Evolutionary conservation across 2,888 invertebrate genomes (phyloP), one percentile per base, ranked within the genome.

Genomic region (Tachina fera): DNA sequence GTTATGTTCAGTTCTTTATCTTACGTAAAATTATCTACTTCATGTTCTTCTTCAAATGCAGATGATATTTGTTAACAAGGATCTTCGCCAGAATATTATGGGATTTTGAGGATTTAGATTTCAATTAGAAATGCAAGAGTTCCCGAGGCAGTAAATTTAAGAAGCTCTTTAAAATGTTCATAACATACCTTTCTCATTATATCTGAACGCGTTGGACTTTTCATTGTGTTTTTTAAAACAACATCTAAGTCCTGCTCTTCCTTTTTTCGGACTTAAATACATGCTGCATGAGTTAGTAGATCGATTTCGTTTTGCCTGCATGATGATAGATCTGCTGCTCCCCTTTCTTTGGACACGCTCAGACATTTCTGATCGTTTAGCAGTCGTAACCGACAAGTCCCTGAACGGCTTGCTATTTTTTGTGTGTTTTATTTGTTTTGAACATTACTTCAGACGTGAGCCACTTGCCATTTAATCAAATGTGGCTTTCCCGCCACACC

Each of bases 211-310:
- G 19, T 49, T 67, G 49, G 31, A 45, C 60, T 19, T 67, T 67
- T 49, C 49, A 67, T 49, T 67, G 65, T 10, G 13, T 67, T 9
- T 67, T 67, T 49, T 49, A 67, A 67, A 67, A 49, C 31, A 14
- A 49, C 65, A 49, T 22, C 31, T 31, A 67, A 10, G 31, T 67
- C 49, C 10, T 49, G 31, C 31, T 67, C 19, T 63, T 10, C 43
- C 19, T 16, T 11, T 41, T 63, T 63, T 2, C 45, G 45, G 13
- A 19, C 63, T 19, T 45, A 63, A 19, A 45, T 45, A 45, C 43
- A 19, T 45, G 63, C 43, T 63, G 63, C 63, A 19, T 63, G 63
- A 61, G 41, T n/a, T 16, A 60, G 0, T 9, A 60, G 31, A 31
- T 58, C 31, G 31, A 31, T 58, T 13, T 58, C 58, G 13, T 58